Evolutionary conservation across 2,797 vertebrate genomes (phyloP), one percentile per base, ranked within the genome.

Genomic region (Staurois parvus): DNA sequence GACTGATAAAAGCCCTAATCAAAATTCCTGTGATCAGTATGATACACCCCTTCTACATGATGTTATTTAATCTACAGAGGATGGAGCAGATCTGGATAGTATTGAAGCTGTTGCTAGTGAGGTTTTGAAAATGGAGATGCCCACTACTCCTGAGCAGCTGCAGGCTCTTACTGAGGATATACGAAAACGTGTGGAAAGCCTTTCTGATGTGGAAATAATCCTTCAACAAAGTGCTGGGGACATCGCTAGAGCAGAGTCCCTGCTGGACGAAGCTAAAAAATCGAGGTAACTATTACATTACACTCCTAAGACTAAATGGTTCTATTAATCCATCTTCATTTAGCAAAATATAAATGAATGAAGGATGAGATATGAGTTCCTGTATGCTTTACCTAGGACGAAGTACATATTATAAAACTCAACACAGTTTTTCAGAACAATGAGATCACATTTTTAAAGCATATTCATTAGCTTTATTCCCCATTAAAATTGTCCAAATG

Each of bases 121-220:
- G 90, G 98, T 99, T 30, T 85, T 99, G 87, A 95, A 95, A 88
- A 97, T 99, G 97, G 96, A 98, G 90, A 97, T 99, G 98, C 98
- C 98, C 6, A 98, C 96, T 66, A 97, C 96, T 0, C 97, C 97
- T 0, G 93, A 95, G 88, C 98, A 99, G 92, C 92, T 99, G 84
- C 96, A 97, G 87, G 96, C 96, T 85, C 92, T 99, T 82, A 97
- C 98, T 0, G 92, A 96, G 0, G 98, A 97, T 84, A 99, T 99
- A 81, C 94, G 96, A 0, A 94, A 96, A 80, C 96, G 96, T 21
- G 97, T 99, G 45, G 94, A 94, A 88, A 97, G 97, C 79, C 95
- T 99, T 89, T 97, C 97, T 72, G 93, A 96, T 15, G 97, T 99
- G 2, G 97, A 99, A 84, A 89, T 90, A 40, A 97, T 99, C 83